Evolutionary conservation across 2,888 invertebrate genomes (phyloP), one percentile per base, ranked within the genome.

Genomic region (Caenorhabditis auriculariae): DNA sequence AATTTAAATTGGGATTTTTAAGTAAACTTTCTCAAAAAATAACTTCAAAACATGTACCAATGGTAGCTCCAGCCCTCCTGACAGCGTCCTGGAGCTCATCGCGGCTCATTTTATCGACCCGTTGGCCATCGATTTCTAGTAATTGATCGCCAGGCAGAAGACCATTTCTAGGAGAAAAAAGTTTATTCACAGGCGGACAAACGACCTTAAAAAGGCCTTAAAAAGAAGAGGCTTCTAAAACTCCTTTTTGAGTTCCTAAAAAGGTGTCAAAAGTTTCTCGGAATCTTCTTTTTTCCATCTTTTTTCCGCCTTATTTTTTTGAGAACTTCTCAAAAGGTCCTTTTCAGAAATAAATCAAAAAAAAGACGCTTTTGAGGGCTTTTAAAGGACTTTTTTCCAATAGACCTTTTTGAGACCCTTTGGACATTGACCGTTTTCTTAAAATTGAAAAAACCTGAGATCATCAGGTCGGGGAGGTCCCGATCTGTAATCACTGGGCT

Each of bases 101-200:
- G 5, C 75, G 55, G 15, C 93, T 93, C 66, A 95, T 90, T 78
- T 91, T 90, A 82, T 94, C 93, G 51, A 94, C 87, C 4, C 39
- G 12, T 15, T 32, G 87, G 24, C 89, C 89, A 81, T 94, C 93
- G 29, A 95, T 92, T 85, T 92, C 91, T 71, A 94, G 85, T 27
- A 95, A 87, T 74, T 91, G 87, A 84, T 95, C 95, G 4, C 95
- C 95, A n/a, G 94, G 94, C 57, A 94, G 85, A 24, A 95, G 85
- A 4, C 93, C 92, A 6, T 90, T 91, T 15, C 53, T 57, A 19
- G 6, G 41, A 54, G n/a, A n/a, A 19, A 7, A 41, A 41, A 12
- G 17, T 32, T 12, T 7, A 26, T 1, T 43, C 38, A 19, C 32
- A 35, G 1, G n/a, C 24, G 9, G 7, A 24, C 15, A n/a, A n/a